Conservation (phyloP, 2,888 invertebrate genomes). For the Sylvicola cinctus region DNA sequence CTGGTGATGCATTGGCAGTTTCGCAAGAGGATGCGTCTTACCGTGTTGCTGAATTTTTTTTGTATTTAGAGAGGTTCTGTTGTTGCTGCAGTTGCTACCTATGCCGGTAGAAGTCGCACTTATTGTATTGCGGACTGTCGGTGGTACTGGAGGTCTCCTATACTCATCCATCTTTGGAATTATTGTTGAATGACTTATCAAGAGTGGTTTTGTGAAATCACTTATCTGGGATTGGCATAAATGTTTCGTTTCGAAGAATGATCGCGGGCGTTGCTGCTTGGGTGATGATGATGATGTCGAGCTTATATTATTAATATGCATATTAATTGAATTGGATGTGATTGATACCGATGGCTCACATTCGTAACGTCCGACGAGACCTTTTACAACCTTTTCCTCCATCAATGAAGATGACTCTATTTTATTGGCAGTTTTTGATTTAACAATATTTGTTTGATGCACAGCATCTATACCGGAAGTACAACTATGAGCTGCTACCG, state of each 20-base stretch:
- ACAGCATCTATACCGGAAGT: constrained; percentile 11
- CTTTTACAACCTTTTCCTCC: constrained; percentile 31
- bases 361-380: constrained; percentile 58
- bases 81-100: constrained; percentile 34
- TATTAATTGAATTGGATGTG: not conserved
- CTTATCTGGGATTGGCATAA: not conserved
- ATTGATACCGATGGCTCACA: constrained; percentile 19
- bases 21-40: constrained; percentile 77
- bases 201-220: constrained; percentile 1
- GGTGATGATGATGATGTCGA: constrained; percentile 8
- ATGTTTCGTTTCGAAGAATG: constrained; percentile 5
- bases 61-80: no score
- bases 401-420: constrained; percentile 7
- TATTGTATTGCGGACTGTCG: constrained; percentile 13
- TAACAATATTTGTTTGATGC: constrained; percentile 10
- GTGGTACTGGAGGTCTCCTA: constrained; percentile 26
- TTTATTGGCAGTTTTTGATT: constrained; percentile 14
- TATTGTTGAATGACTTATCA: constrained; percentile 4
- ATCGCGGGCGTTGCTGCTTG: constrained; percentile 7
- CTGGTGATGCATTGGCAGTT: constrained; percentile 34
- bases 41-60: constrained; percentile 61
- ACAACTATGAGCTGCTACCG: constrained; percentile 31
- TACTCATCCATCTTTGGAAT: constrained; percentile 11
- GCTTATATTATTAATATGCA: not conserved
- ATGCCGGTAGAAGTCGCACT: constrained; percentile 11